A percentile compares a stretch with the other conserved stretches of the same genome.
Evolutionary conservation across 2,888 invertebrate species (phyloP).

Genomic region (Frankliniella intonsa): DNA sequence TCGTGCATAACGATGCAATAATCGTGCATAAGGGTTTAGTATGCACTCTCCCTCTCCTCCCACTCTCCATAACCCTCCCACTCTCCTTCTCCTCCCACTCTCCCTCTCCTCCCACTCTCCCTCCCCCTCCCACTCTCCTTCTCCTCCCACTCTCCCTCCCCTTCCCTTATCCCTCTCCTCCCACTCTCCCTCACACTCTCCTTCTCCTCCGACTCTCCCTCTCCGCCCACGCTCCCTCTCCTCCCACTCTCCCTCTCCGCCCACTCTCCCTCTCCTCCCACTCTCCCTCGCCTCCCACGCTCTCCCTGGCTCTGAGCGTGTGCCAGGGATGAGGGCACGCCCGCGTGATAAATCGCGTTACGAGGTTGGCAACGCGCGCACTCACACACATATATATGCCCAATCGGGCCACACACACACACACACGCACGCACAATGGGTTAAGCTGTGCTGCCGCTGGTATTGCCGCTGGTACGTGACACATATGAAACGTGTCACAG

Average conservation of each 20-base stretch:
- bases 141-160: not conserved
- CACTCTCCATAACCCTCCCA: too few relatives aligned
- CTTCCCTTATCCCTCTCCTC: not conserved
- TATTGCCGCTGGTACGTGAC: not conserved
- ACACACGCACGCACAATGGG: slow-evolving; percentile 27
- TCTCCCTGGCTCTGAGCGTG: not conserved
- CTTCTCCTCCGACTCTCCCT: not conserved
- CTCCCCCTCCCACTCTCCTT: not conserved
- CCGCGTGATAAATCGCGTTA: not conserved
- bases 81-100: too few relatives aligned
- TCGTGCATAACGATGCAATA: too few relatives aligned
- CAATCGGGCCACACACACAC: slow-evolving; percentile 45
- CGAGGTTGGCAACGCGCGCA: slow-evolving; percentile 52
- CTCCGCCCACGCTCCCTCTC: not conserved
- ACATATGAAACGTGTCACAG: slow-evolving; percentile 1
- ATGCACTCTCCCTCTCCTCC: too few relatives aligned
- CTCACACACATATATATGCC: slow-evolving; percentile 69
- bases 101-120: not conserved
- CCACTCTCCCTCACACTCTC: not conserved
- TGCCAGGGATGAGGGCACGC: not conserved
- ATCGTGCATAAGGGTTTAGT: too few relatives aligned
- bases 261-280: not conserved
- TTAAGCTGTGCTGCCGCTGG: not conserved
- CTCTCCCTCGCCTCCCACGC: not conserved
- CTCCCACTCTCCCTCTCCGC: not conserved